Evolutionary conservation across 2,888 invertebrate genomes (phyloP).

Genomic region (Parnassius apollo): DNA sequence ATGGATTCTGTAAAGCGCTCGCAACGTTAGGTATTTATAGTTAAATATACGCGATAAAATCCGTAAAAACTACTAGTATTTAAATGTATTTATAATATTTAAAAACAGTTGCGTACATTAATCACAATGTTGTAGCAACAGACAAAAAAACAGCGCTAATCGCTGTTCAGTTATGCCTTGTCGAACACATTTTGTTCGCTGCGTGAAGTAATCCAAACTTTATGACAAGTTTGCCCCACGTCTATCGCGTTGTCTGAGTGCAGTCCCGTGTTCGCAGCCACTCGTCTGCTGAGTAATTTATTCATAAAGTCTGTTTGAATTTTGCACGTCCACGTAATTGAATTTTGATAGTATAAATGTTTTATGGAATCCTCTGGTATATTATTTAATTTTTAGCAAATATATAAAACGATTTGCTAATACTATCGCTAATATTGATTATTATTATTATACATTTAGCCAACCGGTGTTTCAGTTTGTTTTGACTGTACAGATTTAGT

Average conservation of each 20-base stretch:
- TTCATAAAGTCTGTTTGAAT: slow-evolving; percentile 12
- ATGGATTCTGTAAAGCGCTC: too few species aligned
- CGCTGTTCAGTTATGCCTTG: slow-evolving; percentile 2
- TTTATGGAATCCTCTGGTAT: too few species aligned
- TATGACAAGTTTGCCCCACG: slow-evolving; percentile 8
- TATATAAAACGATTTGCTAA: too few species aligned
- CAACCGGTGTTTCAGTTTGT: too few species aligned
- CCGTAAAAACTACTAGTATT: too few species aligned
- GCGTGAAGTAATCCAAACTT: slow-evolving; percentile 6
- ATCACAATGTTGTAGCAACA: not conserved
- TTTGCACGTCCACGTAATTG: slow-evolving; percentile 2
- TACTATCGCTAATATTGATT: too few species aligned
- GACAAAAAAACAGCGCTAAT: not conserved
- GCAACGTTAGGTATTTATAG: too few species aligned
- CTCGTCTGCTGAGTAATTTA: slow-evolving; percentile 28
- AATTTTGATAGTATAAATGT: slow-evolving; percentile 6
- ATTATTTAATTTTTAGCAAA: too few species aligned
- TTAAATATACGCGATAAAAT: too few species aligned
- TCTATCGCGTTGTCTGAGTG: slow-evolving; percentile 39
- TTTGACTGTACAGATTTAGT: too few species aligned
- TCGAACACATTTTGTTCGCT: slow-evolving; percentile 5
- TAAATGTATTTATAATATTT: too few species aligned
- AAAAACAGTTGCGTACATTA: not conserved
- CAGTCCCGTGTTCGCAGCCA: slow-evolving; percentile 46
- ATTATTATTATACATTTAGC: too few species aligned